Base-by-base conservation (phyloP, 2,888 invertebrate genomes). In the Drosophila putrida region DNA sequence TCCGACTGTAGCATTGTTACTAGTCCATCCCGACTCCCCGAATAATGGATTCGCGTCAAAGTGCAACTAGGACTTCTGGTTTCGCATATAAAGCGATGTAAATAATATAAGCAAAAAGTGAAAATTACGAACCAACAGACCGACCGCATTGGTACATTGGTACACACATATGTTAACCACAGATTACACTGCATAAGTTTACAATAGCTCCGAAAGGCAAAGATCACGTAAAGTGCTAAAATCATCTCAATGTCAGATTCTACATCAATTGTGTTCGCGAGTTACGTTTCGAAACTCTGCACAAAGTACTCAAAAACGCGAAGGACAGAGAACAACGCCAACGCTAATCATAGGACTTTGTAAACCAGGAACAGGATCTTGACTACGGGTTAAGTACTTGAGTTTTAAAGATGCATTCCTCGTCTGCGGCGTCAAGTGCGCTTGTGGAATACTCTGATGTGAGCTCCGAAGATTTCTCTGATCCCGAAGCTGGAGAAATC, bases 401-500 rank as follows among this genome's bases (percentile, higher is more conserved):
- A 20, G 13, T 28, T 51, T 10, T 36, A 47, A 84, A 71, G 61
- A 88, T 82, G 84, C 90, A 89, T 78, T 82, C 88, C 44, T 82
- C 80, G 50, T 78, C 89, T 36, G 74, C 87, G 39, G 71, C 73
- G 47, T 75, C 87, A 27, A 78, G 67, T 38, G 89, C 82, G 46
- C 87, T 92, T 58, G 93, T 92, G 36, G 97, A 97, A 92, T 98
- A 98, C 93, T 98, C 97, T 13, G 98, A 98, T 93, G 97, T 98
- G 35, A 97, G 97, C 93, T 97, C 97, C 11, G 97, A 97, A 92
- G 97, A 96, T 90, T 94, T 97, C 69, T 97, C 97, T 35, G 97
- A 96, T 90, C 96, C 97, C 1, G 97, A 98, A 93, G 96, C 97
- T 44, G 97, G 97, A 63, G 97, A 97, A 93, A 96, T 97, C 82